Evolutionary conservation across 2,797 vertebrate species (phyloP), one percentile per base, ranked within the genome.

Genomic region (Leptoclinus maculatus): DNA sequence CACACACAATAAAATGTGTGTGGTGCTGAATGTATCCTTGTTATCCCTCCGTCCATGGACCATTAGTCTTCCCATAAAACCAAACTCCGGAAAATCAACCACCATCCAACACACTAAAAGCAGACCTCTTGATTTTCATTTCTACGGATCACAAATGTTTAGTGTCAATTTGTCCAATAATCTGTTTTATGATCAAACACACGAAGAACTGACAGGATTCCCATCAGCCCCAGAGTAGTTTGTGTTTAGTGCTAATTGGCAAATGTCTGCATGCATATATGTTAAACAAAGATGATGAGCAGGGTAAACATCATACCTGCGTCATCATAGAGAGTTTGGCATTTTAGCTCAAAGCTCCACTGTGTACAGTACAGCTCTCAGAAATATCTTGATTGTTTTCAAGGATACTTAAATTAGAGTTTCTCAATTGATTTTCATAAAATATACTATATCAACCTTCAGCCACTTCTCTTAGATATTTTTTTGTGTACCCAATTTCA

Each of bases 31-130:
- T 57, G 59, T 21, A 27, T 66, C 23, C 27, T 53, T 34, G 56
- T 74, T 70, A 68, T 63, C 62, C 72, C 39, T 63, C 17, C 9
- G 54, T 12, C 17, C 14, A 63, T 7, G n/a, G 38, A n/a, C 4
- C 34, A 86, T 86, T 80, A 76, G 57, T 71, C 76, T 76, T 78
- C 43, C 71, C 87, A 76, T 78, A 59, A 78, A 80, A 70, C 51
- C 74, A 78, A 69, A 79, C 58, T 25, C 67, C 73, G 73, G 66
- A 88, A 84, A 85, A 86, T 83, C 72, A 78, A 54, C 69, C 71
- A 62, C 73, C 75, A 58, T 85, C 60, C 25, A 4, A 51, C 54
- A 19, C 43, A 16, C 13, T 66, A 6, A 41, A 71, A 43, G 27
- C 3, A 25, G 16, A 51, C 64, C 14, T 58, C 38, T 12, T 21